These are phyloP conservation scores for Leptopilina drosophilae DNA, from an alignment of 2,888 invertebrate genomes.

Conservation along the genomic window DNA sequence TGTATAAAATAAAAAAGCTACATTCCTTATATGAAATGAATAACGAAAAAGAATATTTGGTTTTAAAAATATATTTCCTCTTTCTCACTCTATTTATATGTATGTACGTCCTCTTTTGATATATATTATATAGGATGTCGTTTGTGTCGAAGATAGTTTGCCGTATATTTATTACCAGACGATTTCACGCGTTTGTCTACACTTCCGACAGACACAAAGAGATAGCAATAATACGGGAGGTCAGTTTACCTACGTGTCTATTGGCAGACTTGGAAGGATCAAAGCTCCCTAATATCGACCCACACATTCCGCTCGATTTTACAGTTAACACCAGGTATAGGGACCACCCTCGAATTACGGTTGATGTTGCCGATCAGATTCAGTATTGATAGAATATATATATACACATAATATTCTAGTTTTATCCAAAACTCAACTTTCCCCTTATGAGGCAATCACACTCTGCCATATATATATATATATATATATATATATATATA, in stretches of 20 bases:
- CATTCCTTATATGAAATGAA: not conserved
- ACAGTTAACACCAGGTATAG: slow-evolving; percentile 32
- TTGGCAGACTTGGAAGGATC: slow-evolving; percentile 11
- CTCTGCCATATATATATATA: not conserved
- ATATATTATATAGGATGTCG: slow-evolving; percentile 4
- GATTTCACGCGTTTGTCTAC: slow-evolving; percentile 32
- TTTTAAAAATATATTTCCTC: not conserved
- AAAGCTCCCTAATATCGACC: slow-evolving; percentile 15
- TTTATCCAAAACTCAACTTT: not conserved
- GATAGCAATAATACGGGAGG: slow-evolving; percentile 37
- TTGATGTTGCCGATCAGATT: slow-evolving; percentile 20
- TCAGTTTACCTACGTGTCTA: slow-evolving; percentile 35
- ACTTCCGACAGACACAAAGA: slow-evolving; percentile 24
- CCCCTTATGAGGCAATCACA: slow-evolving; percentile 6
- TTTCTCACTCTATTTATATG: not conserved
- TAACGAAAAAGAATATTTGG: not conserved
- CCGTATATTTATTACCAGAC: slow-evolving; percentile 19
- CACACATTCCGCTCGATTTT: slow-evolving; percentile 22
- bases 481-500: not conserved
- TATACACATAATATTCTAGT: not conserved
- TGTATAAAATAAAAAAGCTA: not conserved
- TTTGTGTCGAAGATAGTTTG: slow-evolving; percentile 13
- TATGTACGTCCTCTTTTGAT: not conserved
- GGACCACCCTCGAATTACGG: slow-evolving; percentile 32
- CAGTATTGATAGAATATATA: not conserved